phyloP scores from a whole-genome alignment of 92 coral and sea anemone genomes.

The Heteractis magnifica region DNA sequence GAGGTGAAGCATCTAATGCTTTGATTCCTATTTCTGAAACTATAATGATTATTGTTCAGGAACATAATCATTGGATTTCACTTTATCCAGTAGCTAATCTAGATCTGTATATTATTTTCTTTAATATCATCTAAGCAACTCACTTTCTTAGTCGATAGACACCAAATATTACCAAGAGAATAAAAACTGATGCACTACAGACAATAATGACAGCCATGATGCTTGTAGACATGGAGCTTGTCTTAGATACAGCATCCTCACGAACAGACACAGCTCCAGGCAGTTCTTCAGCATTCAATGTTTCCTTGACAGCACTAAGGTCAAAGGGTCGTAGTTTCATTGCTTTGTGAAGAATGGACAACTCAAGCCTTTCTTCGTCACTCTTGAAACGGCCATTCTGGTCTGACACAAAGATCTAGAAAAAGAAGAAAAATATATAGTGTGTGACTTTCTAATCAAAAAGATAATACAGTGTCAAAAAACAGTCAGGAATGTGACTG shows the following conservation, averaged over 20 bases:
- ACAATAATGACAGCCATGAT: constrained; percentile 80
- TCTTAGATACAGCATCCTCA: constrained; percentile 37
- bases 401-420: constrained; percentile 65
- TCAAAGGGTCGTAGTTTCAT: constrained; percentile 22
- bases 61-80: background rate
- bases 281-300: constrained; percentile 52
- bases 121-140: constrained; percentile 2
- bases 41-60: too few species aligned
- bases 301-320: constrained; percentile 32
- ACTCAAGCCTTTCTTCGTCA: constrained; percentile 34
- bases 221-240: constrained; percentile 55
- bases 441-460: background rate
- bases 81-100: background rate
- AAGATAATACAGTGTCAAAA: background rate
- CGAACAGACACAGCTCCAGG: constrained; percentile 75
- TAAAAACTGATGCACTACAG: constrained; percentile 71
- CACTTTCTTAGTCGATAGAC: constrained; percentile 77
- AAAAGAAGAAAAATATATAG: background rate
- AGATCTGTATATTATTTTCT: background rate
- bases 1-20: too few species aligned
- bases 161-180: constrained; percentile 69
- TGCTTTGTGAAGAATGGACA: constrained; percentile 14
- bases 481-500: too few species aligned
- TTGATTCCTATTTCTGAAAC: too few species aligned
- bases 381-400: constrained; percentile 73